Conservation (phyloP, 2,113 vertebrate species). For the Nannospalax galili region DNA sequence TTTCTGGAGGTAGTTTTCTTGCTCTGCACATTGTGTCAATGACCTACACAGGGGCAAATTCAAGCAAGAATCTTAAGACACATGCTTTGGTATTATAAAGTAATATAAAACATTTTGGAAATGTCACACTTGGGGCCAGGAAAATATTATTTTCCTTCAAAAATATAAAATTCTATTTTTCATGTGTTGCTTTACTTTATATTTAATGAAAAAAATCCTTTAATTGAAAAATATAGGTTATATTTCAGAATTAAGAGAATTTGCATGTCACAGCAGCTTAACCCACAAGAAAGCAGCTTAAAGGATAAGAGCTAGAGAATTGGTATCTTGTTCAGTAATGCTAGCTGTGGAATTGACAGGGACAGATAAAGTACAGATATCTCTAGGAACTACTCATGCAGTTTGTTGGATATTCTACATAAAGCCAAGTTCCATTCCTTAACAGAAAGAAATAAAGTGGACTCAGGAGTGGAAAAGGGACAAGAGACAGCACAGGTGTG, state of each 20-base stretch:
- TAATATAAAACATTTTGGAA: background rate
- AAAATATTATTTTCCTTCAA: background rate
- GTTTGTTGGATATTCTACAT: background rate
- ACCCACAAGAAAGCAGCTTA: background rate
- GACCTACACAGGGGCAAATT: background rate
- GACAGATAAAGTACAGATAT: accelerated
- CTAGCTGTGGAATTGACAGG: background rate
- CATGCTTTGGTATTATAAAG: background rate
- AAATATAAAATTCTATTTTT: background rate
- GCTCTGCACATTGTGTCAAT: background rate
- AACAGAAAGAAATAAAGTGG: background rate
- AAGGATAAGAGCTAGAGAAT: background rate
- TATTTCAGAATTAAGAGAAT: background rate
- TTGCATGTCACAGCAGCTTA: background rate
- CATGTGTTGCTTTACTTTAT: background rate
- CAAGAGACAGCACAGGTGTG: background rate
- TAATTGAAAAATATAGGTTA: background rate
- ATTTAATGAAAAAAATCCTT: background rate
- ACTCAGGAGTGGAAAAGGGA: background rate
- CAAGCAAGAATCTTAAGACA: background rate
- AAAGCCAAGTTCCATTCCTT: background rate
- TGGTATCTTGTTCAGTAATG: background rate
- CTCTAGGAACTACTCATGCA: background rate
- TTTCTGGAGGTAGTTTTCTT: background rate
- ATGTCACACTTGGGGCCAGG: too few relatives aligned